Evolutionary conservation across 2,888 invertebrate species (phyloP).

Genomic region (Leptopilina syphax): DNA sequence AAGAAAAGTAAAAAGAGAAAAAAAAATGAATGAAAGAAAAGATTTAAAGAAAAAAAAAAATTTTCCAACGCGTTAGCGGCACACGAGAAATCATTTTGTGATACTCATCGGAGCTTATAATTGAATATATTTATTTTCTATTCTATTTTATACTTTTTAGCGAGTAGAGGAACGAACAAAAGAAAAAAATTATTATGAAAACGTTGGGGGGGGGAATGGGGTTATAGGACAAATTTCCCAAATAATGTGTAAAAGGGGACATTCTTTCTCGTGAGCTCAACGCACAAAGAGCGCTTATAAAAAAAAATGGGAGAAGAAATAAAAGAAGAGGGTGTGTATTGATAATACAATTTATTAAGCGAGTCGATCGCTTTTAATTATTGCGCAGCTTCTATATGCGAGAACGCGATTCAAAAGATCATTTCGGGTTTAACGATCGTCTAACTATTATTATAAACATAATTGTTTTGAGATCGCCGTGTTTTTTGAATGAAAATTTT

Average conservation of each 20-base stretch:
- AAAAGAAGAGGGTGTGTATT: conserved; percentile 13
- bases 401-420: conserved; percentile 60
- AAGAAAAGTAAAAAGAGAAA: not conserved
- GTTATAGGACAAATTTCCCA: not conserved
- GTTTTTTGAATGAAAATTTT: not conserved
- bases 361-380: conserved; percentile 60
- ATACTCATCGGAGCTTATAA: conserved; percentile 39
- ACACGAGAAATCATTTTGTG: conserved; percentile 40
- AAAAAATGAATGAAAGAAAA: not conserved
- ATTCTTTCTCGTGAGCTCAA: conserved; percentile 44
- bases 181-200: conserved; percentile 19
- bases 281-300: conserved; percentile 51
- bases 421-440: conserved; percentile 55
- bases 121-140: conserved; percentile 41
- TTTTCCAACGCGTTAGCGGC: conserved; percentile 34
- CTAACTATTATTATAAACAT: conserved; percentile 44
- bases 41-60: not conserved
- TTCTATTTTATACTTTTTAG: conserved; percentile 43
- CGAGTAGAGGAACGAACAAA: conserved; percentile 33
- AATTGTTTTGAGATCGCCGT: not conserved
- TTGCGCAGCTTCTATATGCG: conserved; percentile 69
- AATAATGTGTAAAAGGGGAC: not conserved
- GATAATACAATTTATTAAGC: conserved; percentile 56
- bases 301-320: conserved; percentile 43
- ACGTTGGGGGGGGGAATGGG: not conserved